Percentiles rank a stretch among this genome's conserved stretches.
Evolutionary conservation across 2,888 invertebrate species (phyloP).

Genomic region (Hyles lineata): DNA sequence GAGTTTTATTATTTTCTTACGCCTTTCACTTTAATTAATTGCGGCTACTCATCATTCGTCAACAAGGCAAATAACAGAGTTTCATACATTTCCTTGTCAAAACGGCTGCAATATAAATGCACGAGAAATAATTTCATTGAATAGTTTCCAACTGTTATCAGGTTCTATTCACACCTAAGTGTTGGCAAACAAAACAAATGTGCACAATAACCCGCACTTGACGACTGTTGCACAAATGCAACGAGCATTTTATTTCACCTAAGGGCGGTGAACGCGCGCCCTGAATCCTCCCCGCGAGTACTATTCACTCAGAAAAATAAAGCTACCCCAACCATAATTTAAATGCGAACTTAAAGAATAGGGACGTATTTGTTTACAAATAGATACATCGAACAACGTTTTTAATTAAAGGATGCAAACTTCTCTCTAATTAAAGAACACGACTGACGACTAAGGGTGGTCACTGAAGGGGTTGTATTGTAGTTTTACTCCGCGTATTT

Average conservation of each 20-base stretch:
- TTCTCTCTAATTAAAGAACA: slow-evolving; percentile 45
- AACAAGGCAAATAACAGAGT: neutral
- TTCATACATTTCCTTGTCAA: neutral
- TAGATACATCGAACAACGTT: slow-evolving; percentile 37
- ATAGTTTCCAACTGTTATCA: slow-evolving; percentile 10
- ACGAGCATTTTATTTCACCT: slow-evolving; percentile 50
- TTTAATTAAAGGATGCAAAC: slow-evolving; percentile 43
- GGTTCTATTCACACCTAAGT: slow-evolving; percentile 35
- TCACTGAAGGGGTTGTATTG: neutral
- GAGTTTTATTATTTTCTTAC: too few relatives aligned
- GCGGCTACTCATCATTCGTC: too few relatives aligned
- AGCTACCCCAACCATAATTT: slow-evolving; percentile 50
- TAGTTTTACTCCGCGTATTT: neutral
- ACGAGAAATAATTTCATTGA: neutral
- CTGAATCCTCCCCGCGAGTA: slow-evolving; percentile 45
- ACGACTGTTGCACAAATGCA: slow-evolving; percentile 52
- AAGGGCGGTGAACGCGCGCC: slow-evolving; percentile 41
- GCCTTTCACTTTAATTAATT: too few relatives aligned
- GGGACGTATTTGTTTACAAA: neutral
- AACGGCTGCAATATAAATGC: neutral
- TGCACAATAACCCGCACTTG: slow-evolving; percentile 50
- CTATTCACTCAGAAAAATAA: slow-evolving; percentile 56
- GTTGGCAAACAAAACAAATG: slow-evolving; percentile 23
- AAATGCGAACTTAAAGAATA: slow-evolving; percentile 43
- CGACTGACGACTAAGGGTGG: neutral